Evolutionary conservation across 2,113 vertebrate genomes (phyloP), one percentile per base, ranked within the genome.

Genomic region (Marmota flaviventris): DNA sequence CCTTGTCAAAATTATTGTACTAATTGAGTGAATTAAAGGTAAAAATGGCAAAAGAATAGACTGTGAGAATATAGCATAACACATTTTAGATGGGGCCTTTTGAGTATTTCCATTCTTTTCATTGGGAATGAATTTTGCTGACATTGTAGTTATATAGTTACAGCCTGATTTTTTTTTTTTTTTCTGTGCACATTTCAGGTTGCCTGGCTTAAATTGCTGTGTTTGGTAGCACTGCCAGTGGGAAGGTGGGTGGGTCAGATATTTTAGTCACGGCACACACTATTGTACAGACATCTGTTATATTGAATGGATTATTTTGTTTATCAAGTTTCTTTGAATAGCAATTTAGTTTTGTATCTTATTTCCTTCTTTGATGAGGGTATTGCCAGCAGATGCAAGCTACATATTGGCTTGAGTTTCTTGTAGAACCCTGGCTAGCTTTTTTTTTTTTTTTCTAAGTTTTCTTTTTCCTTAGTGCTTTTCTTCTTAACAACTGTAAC

Each of bases 311-410:
- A 97, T 98, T 98, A 97, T 97, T 98, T 98, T 98, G 97, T 98
- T 98, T 98, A 97, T 97, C 97, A 92, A 96, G 97, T 97, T 94
- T 97, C 97, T 95, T 85, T 96, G 94, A 96, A 97, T 97, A 98
- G 97, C 96, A 97, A 95, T 98, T 98, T 98, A 97, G 96, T 98
- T 98, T 97, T 98, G 90, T 97, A 91, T 97, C 93, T 98, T 96
- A 93, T 97, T 96, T 97, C 93, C 95, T 97, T 97, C 96, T 97
- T 97, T 97, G 93, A 96, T 83, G 97, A 94, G 96, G 77, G 81
- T 92, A 91, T 90, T 98, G 93, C 96, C 97, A 95, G 89, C 97
- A 98, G 97, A 97, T 97, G 97, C 89, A 96, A 86, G 81, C 97
- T 97, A 96, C 96, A 86, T 69, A 56, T 83, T 97, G 97, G 95